These are phyloP conservation scores for Ptycholaimellus sp. DNA, from an alignment of 2,888 invertebrate species.

Conservation along the genomic window DNA sequence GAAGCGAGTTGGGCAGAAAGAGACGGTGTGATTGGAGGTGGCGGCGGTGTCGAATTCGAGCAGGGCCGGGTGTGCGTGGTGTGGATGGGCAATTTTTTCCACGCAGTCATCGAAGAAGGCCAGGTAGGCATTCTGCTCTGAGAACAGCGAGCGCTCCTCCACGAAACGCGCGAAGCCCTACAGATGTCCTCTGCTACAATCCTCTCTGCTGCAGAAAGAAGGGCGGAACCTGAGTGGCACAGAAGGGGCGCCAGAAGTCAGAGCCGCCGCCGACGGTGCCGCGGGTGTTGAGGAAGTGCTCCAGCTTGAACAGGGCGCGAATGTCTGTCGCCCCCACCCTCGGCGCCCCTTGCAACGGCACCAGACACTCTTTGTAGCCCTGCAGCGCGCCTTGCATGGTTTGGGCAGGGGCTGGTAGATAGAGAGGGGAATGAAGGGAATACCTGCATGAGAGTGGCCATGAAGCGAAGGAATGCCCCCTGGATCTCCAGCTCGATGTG, in stretches of 20 bases:
- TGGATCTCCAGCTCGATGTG: conserved; percentile 74
- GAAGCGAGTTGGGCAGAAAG: conserved; percentile 76
- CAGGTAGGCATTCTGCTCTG: conserved; percentile 70
- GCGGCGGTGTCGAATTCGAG: conserved; percentile 11
- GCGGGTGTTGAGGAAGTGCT: conserved; percentile 56
- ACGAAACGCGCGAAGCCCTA: conserved; percentile 48
- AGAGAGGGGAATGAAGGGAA: too few relatives aligned
- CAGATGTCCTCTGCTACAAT: neutral
- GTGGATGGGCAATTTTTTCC: conserved; percentile 37
- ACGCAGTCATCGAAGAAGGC: conserved; percentile 92
- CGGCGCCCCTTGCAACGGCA: conserved; percentile 36
- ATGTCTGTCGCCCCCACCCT: conserved; percentile 82
- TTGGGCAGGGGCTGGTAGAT: too few relatives aligned
- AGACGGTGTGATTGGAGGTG: conserved; percentile 55
- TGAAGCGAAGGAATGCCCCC: conserved; percentile 35
- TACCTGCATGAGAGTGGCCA: conserved; percentile 19
- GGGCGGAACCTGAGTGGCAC: neutral
- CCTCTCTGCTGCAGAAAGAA: neutral
- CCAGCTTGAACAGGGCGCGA: conserved; percentile 72
- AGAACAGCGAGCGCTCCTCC: conserved; percentile 89
- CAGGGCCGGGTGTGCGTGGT: conserved; percentile 8
- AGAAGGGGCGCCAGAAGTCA: conserved; percentile 16
- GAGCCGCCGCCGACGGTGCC: conserved; percentile 43
- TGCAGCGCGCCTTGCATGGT: too few relatives aligned
- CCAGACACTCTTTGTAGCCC: conserved; percentile 28